These are phyloP conservation scores for Ptychadena robeensis DNA, from an alignment of 2,797 vertebrate genomes.

Conservation along the genomic window DNA sequence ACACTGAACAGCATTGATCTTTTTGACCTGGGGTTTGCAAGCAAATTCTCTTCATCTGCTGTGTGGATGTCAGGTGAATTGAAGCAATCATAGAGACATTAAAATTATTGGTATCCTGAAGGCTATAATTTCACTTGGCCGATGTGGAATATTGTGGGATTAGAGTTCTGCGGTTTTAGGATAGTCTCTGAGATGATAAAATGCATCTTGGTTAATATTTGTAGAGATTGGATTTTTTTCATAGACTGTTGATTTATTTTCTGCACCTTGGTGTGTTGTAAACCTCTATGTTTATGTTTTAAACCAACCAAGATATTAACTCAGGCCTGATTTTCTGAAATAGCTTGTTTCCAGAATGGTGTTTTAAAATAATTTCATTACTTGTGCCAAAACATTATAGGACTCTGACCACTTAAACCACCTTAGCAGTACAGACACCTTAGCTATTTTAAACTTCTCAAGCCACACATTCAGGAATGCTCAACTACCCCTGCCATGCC, in stretches of 20 bases:
- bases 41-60: constrained; percentile 38
- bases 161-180: background rate
- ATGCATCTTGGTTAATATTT: background rate
- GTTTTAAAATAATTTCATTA: no score
- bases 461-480: no score
- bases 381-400: background rate
- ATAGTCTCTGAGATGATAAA: background rate
- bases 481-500: no score
- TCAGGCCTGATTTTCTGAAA: no score
- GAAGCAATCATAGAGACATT: constrained; percentile 48
- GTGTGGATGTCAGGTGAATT: constrained; percentile 40
- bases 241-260: background rate
- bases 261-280: background rate
- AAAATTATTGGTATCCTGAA: constrained; percentile 23
- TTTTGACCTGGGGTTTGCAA: constrained; percentile 33
- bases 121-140: constrained; percentile 25
- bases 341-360: no score
- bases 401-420: background rate
- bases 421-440: no score
- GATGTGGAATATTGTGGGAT: constrained; percentile 27
- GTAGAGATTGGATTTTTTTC: background rate
- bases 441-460: no score
- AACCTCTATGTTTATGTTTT: background rate
- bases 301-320: background rate
- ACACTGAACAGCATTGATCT: constrained; percentile 33